Conservation (phyloP, 2,113 vertebrate species). For the Gymnogyps californianus region DNA sequence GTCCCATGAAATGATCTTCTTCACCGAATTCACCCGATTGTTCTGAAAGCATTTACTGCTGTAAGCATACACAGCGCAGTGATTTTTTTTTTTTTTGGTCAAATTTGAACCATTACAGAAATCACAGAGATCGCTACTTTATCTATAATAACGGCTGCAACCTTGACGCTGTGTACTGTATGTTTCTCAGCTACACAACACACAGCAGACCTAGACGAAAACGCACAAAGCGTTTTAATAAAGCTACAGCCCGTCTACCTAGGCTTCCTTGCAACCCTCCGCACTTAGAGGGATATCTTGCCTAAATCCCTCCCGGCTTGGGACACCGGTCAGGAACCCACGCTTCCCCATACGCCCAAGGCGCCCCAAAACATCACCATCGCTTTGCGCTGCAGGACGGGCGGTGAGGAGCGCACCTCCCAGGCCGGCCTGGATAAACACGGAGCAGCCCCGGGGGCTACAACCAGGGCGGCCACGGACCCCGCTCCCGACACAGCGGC, state of each 20-base stretch:
- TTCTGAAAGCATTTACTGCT: background rate
- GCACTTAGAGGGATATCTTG: rapidly evolving
- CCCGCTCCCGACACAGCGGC: background rate
- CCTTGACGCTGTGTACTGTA: rapidly evolving
- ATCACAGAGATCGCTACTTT: background rate
- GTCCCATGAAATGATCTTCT: background rate
- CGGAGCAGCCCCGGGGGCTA: background rate
- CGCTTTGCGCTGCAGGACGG: background rate
- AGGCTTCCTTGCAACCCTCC: background rate
- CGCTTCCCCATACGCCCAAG: background rate
- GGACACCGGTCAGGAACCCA: background rate
- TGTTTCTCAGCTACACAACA: background rate
- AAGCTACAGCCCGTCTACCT: background rate
- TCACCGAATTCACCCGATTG: background rate
- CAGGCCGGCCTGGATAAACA: background rate
- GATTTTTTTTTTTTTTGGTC: background rate
- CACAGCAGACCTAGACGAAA: too few relatives aligned
- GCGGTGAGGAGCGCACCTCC: background rate
- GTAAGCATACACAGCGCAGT: rapidly evolving
- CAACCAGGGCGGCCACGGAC: too few relatives aligned
- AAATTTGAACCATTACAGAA: background rate
- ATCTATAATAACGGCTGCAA: rapidly evolving
- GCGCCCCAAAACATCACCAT: background rate
- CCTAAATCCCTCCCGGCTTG: background rate
- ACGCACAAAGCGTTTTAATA: background rate